Percentiles rank a stretch among this genome's conserved stretches.
Evolutionary conservation across 92 coral and sea anemone species (phyloP).

Genomic region (Zoanthus solanderi): DNA sequence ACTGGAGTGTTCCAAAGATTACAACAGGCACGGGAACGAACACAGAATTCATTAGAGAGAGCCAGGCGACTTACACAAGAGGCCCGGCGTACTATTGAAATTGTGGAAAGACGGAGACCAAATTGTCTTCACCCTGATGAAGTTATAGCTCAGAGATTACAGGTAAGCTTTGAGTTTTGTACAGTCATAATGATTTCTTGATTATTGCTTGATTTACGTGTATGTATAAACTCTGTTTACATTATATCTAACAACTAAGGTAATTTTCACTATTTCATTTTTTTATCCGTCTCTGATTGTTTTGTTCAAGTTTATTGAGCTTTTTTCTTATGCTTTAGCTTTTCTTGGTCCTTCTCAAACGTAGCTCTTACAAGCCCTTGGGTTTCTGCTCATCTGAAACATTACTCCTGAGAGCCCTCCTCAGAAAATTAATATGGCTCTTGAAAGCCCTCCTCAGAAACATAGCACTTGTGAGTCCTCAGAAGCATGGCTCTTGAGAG

Average conservation of each 20-base stretch:
- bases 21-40: constrained; percentile 12
- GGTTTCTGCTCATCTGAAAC: too few relatives aligned
- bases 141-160: constrained; percentile 79
- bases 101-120: neutral
- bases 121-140: constrained; percentile 71
- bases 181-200: neutral
- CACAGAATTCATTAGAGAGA: constrained; percentile 32
- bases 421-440: too few relatives aligned
- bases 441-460: too few relatives aligned
- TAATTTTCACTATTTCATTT: too few relatives aligned
- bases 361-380: too few relatives aligned
- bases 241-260: too few relatives aligned
- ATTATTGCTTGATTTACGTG: neutral
- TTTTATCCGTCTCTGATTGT: too few relatives aligned
- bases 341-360: too few relatives aligned
- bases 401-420: too few relatives aligned
- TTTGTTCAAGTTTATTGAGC: too few relatives aligned
- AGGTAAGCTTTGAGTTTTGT: constrained; percentile 36
- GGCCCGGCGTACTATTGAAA: constrained; percentile 28
- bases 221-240: neutral
- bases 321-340: neutral
- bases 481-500: too few relatives aligned
- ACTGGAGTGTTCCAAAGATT: constrained; percentile 8
- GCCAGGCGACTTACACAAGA: constrained; percentile 28
- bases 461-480: too few relatives aligned